phyloP scores from a whole-genome alignment of 2,113 vertebrate species.

The Speoplatyrhinus poulsoni region DNA sequence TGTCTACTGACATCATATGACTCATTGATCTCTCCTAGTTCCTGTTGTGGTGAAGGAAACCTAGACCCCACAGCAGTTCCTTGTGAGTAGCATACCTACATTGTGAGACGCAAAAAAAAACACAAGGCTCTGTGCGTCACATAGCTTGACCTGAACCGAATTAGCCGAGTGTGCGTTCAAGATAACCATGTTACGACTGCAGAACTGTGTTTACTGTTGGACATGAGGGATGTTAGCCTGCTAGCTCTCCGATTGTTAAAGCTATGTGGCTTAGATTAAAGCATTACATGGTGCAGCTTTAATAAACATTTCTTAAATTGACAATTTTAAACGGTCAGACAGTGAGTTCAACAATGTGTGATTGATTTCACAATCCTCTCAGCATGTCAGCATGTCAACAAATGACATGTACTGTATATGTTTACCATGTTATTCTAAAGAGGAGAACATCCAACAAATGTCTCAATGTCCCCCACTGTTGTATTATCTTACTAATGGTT shows the following conservation, averaged over 20 bases:
- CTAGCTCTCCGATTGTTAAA: too few relatives aligned
- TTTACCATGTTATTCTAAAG: conserved; percentile 30
- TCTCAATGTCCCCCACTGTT: conserved; percentile 2
- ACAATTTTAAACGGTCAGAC: too few relatives aligned
- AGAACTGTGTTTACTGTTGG: too few relatives aligned
- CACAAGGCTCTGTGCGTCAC: not conserved
- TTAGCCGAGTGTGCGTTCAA: too few relatives aligned
- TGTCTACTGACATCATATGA: conserved; percentile 63
- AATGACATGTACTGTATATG: conserved; percentile 27
- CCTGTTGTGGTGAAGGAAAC: conserved; percentile 40
- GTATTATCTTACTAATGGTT: not conserved
- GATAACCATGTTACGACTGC: too few relatives aligned
- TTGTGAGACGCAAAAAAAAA: conserved; percentile 14
- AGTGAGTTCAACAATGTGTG: too few relatives aligned
- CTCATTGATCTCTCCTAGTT: conserved; percentile 57
- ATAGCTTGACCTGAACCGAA: not conserved
- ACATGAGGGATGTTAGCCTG: too few relatives aligned
- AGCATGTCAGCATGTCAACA: not conserved
- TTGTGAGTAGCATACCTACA: conserved; percentile 35
- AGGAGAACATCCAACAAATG: conserved; percentile 25
- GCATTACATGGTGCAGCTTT: too few relatives aligned
- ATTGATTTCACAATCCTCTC: not conserved
- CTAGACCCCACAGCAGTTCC: conserved; percentile 28
- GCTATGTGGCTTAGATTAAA: too few relatives aligned
- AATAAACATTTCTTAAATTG: too few relatives aligned